phyloP scores from a whole-genome alignment of 2,113 vertebrate genomes.

The Mesocricetus auratus region DNA sequence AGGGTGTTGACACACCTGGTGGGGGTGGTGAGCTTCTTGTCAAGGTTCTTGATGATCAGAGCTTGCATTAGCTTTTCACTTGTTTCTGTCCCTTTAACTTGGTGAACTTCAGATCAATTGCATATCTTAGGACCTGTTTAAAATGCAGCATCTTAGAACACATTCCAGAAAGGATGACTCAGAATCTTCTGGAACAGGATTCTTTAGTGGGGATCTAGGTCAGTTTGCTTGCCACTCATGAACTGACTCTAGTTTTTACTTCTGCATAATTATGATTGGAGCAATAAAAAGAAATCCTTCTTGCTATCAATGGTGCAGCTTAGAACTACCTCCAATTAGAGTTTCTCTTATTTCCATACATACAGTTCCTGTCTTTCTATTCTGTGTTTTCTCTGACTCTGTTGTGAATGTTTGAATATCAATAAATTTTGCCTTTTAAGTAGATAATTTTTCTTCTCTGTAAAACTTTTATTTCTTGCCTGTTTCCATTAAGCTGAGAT shows the following conservation, averaged over 20 bases:
- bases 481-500: not conserved
- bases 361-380: not conserved
- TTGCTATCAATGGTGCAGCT: not conserved
- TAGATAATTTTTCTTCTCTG: slow-evolving; percentile 12
- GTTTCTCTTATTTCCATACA: not conserved
- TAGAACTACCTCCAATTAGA: not conserved
- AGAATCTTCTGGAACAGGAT: not conserved
- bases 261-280: not conserved
- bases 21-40: fast-evolving
- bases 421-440: not conserved
- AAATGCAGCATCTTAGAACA: not conserved
- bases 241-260: not conserved
- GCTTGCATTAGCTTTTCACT: not conserved
- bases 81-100: not conserved
- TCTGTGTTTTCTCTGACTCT: not conserved
- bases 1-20: not conserved
- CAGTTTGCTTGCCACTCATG: not conserved
- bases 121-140: not conserved
- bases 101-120: not conserved
- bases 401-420: not conserved
- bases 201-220: not conserved
- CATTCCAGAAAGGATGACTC: not conserved
- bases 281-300: slow-evolving; percentile 24
- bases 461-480: slow-evolving; percentile 2
- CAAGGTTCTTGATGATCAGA: not conserved